Conservation (phyloP, 2,797 vertebrate species). For the Chrysocyon brachyurus region DNA sequence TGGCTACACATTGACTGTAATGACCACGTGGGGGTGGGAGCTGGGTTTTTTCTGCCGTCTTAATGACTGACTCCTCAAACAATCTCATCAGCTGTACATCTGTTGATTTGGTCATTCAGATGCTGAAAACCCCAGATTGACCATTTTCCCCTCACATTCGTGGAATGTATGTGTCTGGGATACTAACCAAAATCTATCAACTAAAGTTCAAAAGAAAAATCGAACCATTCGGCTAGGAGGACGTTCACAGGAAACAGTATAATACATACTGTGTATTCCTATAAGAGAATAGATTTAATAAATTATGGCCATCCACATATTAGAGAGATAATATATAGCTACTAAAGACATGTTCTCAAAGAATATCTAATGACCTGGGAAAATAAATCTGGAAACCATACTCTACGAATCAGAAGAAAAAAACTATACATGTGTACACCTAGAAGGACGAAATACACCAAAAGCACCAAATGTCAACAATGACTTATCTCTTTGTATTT, state of each 20-base stretch:
- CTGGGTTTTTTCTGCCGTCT: not conserved
- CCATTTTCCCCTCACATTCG: not conserved
- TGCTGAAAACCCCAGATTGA: not conserved
- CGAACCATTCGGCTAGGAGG: not conserved
- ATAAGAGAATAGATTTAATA: not conserved
- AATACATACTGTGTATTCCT: not conserved
- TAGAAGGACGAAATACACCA: not conserved
- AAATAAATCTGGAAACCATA: not conserved
- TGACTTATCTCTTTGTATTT: not conserved
- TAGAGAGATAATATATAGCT: not conserved
- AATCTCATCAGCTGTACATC: not conserved
- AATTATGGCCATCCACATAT: not conserved
- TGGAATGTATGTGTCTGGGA: not conserved
- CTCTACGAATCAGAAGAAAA: not conserved
- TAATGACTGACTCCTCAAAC: not conserved
- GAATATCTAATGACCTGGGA: not conserved
- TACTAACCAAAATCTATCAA: not conserved
- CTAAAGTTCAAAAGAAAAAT: not conserved
- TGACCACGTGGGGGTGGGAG: not conserved
- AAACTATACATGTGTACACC: not conserved
- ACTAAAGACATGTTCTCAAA: constrained; percentile 6
- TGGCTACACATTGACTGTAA: not conserved
- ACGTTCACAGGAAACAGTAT: not conserved
- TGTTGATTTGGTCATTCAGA: constrained; percentile 32
- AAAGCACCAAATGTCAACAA: not conserved